Evolutionary conservation across 2,797 vertebrate species (phyloP), one percentile per base, ranked within the genome.

Genomic region (Fistularia tabacaria): DNA sequence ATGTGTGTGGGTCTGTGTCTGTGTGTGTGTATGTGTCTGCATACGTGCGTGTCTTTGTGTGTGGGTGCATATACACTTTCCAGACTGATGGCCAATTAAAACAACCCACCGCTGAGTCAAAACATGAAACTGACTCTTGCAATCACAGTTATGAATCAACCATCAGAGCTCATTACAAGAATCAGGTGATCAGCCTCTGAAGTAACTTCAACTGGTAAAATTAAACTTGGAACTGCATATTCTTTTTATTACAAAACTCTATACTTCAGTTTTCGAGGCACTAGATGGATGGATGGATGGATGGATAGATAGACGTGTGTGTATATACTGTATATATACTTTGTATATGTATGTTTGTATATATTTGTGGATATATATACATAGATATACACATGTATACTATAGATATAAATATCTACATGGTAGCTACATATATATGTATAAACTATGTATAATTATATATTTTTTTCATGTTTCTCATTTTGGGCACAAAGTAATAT

Each of bases 41-140:
- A n/a, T 54, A 38, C 43, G 12, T n/a, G n/a, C n/a, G n/a, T n/a
- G n/a, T n/a, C 40, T 51, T 51, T 41, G 54, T 39, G 38, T 58
- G 50, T 45, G 58, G 55, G 14, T 55, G 36, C 25, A 44, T 38
- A 51, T 38, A 6, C 36, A 55, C 60, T 64, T 80, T 80, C 67
- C 59, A 49, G 40, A 74, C 48, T 8, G 50, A 64, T 44, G 1
- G 69, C 68, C 76, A 81, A 74, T 77, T 72, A 76, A 76, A 84
- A 78, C 70, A 82, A 56, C 43, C 52, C 45, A 57, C 36, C 7
- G 9, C 55, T 64, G 37, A 68, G 73, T 54, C 50, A 65, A 73
- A 76, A 76, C 64, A 74, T 51, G 49, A 66, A 65, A 59, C 53
- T 44, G 65, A 69, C 54, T 60, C 73, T 48, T 44, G 48, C 36